Evolutionary conservation across 2,113 vertebrate species (phyloP).

Genomic region (Spea multiplicata): DNA sequence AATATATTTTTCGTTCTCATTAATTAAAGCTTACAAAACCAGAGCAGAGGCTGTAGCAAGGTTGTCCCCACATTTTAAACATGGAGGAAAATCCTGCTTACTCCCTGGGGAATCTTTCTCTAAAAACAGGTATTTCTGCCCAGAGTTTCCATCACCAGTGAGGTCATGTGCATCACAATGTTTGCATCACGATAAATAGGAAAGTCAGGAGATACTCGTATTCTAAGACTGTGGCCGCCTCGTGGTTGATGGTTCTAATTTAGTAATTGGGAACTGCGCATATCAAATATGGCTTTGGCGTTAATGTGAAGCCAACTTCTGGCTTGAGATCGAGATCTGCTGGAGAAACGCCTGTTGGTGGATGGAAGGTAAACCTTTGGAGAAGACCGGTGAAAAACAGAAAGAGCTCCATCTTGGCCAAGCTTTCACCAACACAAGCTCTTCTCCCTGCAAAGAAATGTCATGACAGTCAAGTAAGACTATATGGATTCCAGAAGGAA

Average conservation of each 20-base stretch:
- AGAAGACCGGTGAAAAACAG: constrained; percentile 69
- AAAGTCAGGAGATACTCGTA: neutral
- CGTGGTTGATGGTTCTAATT: neutral
- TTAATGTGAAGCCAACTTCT: constrained; percentile 61
- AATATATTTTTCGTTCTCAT: too few species aligned
- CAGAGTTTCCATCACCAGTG: too few species aligned
- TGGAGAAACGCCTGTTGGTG: constrained; percentile 60
- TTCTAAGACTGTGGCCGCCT: neutral
- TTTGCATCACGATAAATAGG: too few species aligned
- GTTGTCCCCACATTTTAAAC: too few species aligned
- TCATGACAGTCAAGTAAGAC: neutral
- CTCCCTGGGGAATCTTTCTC: too few species aligned
- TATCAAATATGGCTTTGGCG: constrained; percentile 62
- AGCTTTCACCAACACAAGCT: constrained; percentile 66
- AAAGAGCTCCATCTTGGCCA: constrained; percentile 75
- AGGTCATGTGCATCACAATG: too few species aligned
- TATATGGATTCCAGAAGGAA: neutral
- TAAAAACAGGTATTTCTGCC: too few species aligned
- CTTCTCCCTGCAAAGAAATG: constrained; percentile 60
- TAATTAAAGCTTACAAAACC: too few species aligned
- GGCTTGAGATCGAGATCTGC: constrained; percentile 67
- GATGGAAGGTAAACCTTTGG: constrained; percentile 64
- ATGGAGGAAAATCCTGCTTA: too few species aligned
- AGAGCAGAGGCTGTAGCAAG: too few species aligned
- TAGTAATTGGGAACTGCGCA: constrained; percentile 58